Base-by-base conservation (phyloP, 1,140 invertebrate species). In the Bombus confusus region DNA sequence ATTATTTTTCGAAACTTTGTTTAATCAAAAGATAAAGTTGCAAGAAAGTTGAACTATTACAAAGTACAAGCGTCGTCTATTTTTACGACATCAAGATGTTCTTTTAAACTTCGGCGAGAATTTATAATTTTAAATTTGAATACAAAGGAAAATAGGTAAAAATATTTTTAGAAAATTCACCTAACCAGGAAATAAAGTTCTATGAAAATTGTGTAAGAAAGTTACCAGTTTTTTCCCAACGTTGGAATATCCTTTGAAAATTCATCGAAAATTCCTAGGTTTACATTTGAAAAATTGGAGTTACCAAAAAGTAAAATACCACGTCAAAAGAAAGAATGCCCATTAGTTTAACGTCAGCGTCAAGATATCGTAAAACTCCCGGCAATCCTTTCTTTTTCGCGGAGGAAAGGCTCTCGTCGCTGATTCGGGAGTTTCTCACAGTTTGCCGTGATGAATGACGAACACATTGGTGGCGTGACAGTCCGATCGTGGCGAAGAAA, bases 381-480 rank as follows among this genome's bases (percentile, higher is more conserved):
- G n/a, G 6, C 6, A 66, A 66, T 66, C 6, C 13, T 31, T 66
- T 66, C 6, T 66, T 15, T 66, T 12, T 25, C 28, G 3, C 13
- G 64, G 31, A 22, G 47, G 25, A 31, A n/a, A 73, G 13, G 31
- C 13, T 39, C 18, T 28, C 31, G 37, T n/a, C n/a, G 39, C 43
- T 28, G 76, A 39, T 43, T 57, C n/a, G 78, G 57, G 68, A 68
- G 72, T 75, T 76, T 43, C 83, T 72, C 47, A 15, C 64, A 64
- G 43, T 52, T 41, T 9, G 28, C 41, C 37, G 37, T 88, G 87
- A 89, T 71, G 84, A 86, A 89, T 76, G 88, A 77, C 80, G 84
- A 69, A 80, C 79, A 76, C 80, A 80, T 85, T 41, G 59, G 68
- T 66, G 43, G 59, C 43, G 31, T 73, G 69, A 76, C 80, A 66